Evolutionary conservation across 2,113 vertebrate species (phyloP), one percentile per base, ranked within the genome.

Genomic region (Pagrus major): DNA sequence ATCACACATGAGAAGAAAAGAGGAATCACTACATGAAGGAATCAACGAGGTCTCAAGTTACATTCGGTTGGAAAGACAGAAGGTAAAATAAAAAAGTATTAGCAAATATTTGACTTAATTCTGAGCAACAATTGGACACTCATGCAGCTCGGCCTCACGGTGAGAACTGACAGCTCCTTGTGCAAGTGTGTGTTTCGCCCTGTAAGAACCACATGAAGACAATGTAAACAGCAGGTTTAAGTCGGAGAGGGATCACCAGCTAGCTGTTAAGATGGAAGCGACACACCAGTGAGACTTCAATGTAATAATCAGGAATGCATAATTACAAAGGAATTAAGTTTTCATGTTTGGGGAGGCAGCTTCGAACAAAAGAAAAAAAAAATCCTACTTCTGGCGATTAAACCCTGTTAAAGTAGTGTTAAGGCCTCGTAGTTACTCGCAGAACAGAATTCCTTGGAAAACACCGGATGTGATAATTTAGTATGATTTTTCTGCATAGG

Each of bases 341-440:
- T 92, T 81, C 83, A 71, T 9, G 78, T 89, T 29, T 85, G 89
- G 61, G 89, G 89, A 90, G 71, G 74, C 78, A 86, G 83, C 81
- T 91, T 88, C 66, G 16, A 67, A 82, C 47, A 21, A 33, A 11
- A 66, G 49, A 20, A 47, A 37, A 58, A 90, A 61, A 78, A 72
- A 54, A 61, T 84, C 71, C 78, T 87, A 85, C 66, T 46, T 77
- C n/a, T 80, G 91, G 91, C 88, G 76, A 90, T 93, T 86, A 49
- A 76, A 94, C 94, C 91, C 86, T 70, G 9, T 83, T 86, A 90
- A 84, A 94, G 92, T 90, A 89, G 93, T 91, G 88, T 81, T 95
- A 96, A 96, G 94, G 95, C 95, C 94, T 95, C 95, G 80, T 78
- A 88, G 94, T 94, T 95, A 95, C 92, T 93, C 90, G 86, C 51